Conservation (phyloP, 2,113 vertebrate genomes). For the Myrmophylax atrothorax region DNA sequence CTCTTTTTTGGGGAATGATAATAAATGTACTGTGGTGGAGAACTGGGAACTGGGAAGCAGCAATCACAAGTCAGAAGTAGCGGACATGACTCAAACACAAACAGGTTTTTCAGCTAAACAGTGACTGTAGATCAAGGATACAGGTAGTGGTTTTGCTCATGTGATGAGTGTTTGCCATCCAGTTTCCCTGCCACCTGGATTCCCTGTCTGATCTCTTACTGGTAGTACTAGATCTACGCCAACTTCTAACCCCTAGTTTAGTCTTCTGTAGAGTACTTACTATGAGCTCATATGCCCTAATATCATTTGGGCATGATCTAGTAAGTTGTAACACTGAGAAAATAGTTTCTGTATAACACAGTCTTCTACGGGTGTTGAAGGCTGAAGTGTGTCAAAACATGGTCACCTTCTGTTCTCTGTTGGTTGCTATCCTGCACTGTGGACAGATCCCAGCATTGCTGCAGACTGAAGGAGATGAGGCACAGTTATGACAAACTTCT, state of each 20-base stretch:
- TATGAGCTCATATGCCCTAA: neutral
- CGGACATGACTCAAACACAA: neutral
- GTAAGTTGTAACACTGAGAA: neutral
- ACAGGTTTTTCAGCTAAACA: neutral
- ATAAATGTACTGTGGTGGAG: accelerated
- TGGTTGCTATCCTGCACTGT: neutral
- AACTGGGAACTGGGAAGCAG: neutral
- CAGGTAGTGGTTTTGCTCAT: neutral
- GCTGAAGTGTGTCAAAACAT: neutral
- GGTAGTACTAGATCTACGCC: neutral
- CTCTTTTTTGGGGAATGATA: neutral
- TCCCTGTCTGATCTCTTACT: neutral
- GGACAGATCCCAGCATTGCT: accelerated
- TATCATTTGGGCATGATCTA: neutral
- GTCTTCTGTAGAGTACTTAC: neutral
- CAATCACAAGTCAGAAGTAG: neutral
- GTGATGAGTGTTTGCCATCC: neutral
- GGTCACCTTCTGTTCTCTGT: neutral
- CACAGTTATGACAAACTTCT: neutral
- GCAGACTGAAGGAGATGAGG: neutral
- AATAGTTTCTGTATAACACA: neutral
- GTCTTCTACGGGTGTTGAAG: neutral
- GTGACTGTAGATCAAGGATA: neutral
- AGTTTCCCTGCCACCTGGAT: neutral
- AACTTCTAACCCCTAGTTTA: neutral